A percentile compares a stretch with the other conserved stretches of the same genome.
phyloP scores from a whole-genome alignment of 53 echinoderm and acorn worm species.

The Holothuria leucospilota region DNA sequence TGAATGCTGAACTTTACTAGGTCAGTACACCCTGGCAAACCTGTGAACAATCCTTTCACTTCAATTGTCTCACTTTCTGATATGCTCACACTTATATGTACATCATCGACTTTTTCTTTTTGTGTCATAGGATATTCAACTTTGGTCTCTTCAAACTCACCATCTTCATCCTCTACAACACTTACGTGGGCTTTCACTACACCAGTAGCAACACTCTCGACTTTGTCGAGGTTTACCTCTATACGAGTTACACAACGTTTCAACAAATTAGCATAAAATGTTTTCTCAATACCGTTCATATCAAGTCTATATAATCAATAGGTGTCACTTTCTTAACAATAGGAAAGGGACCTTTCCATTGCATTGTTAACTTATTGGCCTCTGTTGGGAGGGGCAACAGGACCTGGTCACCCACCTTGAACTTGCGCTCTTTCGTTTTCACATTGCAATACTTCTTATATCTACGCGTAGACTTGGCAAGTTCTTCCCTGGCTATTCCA shows the following conservation, averaged over 20 bases:
- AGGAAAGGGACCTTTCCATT: conserved; percentile 69
- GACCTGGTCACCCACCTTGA: conserved; percentile 58
- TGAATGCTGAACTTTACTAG: conserved; percentile 39
- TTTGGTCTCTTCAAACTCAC: background rate
- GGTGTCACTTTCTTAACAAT: conserved; percentile 41
- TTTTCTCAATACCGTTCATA: conserved; percentile 56
- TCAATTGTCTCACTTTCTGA: conserved; percentile 9
- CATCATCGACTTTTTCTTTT: conserved; percentile 57
- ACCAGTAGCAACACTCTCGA: conserved; percentile 3
- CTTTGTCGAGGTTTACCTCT: background rate
- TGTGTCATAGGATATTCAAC: conserved; percentile 3
- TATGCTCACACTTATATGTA: conserved; percentile 44
- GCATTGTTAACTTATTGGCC: conserved; percentile 53
- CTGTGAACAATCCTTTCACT: conserved; percentile 53
- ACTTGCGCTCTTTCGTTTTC: conserved; percentile 59
- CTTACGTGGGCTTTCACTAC: conserved; percentile 5
- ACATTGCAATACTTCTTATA: conserved; percentile 61
- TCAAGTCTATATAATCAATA: conserved; percentile 64
- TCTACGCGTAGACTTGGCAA: conserved; percentile 56
- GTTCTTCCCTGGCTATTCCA: conserved; percentile 54
- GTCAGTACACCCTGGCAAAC: conserved; percentile 54
- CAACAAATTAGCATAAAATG: conserved; percentile 69
- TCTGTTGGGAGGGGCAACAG: conserved; percentile 66
- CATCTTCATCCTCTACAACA: conserved; percentile 23
- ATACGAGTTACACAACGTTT: conserved; percentile 44